phyloP scores from a whole-genome alignment of 2,113 vertebrate genomes.

The Garra rufa region DNA sequence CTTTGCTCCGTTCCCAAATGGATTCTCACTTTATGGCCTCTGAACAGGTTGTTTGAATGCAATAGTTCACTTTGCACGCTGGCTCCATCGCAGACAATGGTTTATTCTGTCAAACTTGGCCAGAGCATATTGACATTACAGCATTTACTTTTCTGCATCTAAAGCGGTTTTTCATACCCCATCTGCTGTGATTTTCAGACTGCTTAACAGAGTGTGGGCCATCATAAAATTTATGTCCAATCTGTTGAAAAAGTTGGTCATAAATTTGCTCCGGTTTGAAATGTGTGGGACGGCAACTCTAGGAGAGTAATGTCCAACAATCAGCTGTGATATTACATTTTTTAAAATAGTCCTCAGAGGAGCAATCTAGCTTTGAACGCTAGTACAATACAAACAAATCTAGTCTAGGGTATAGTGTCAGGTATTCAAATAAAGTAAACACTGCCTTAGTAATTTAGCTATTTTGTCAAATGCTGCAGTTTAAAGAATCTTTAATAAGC shows the following conservation, averaged over 20 bases:
- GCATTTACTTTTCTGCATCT: constrained; percentile 37
- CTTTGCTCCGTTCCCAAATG: neutral
- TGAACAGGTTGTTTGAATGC: constrained; percentile 49
- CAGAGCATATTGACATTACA: constrained; percentile 29
- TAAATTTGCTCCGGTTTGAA: constrained; percentile 30
- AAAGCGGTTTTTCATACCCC: constrained; percentile 43
- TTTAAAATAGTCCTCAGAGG: neutral
- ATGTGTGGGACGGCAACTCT: neutral
- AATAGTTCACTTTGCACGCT: constrained; percentile 29
- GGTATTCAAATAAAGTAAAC: neutral
- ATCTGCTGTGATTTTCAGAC: constrained; percentile 52
- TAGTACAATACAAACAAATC: constrained; percentile 2
- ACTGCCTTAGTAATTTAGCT: neutral
- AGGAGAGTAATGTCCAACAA: constrained; percentile 12
- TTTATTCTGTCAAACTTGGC: constrained; percentile 37
- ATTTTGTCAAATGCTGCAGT: neutral
- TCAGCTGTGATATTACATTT: neutral
- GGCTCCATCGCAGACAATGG: constrained; percentile 27
- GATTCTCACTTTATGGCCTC: constrained; percentile 34
- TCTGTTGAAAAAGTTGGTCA: constrained; percentile 28
- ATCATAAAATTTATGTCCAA: constrained; percentile 49
- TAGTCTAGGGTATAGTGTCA: neutral
- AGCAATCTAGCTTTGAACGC: neutral
- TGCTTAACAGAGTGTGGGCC: constrained; percentile 12
- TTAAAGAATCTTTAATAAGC: neutral